Percentiles rank a stretch among this genome's conserved stretches.
Conservation (phyloP, 37 sponge, comb jelly and placozoan species). For the Agelas oroides region DNA sequence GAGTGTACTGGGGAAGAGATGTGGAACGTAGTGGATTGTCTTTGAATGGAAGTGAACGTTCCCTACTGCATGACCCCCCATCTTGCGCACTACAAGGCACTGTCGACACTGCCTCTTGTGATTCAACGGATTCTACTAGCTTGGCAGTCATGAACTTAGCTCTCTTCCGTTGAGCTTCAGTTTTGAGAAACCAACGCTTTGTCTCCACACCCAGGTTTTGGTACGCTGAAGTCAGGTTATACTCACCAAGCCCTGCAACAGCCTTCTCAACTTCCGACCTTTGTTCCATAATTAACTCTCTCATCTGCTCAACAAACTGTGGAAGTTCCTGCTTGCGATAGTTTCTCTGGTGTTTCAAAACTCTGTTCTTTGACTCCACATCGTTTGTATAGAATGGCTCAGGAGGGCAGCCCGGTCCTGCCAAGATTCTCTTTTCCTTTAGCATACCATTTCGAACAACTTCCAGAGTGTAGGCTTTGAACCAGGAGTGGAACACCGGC, state of each 20-base stretch:
- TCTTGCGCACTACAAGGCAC: not conserved
- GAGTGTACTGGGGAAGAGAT: not conserved
- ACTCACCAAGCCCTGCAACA: conserved; percentile 34
- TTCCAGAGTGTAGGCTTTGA: not conserved
- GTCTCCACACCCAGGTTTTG: not conserved
- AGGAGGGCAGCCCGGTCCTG: conserved; percentile 41
- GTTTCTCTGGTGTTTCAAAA: conserved; percentile 24
- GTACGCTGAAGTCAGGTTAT: conserved; percentile 3
- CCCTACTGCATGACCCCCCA: not conserved
- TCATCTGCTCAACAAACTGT: conserved; percentile 44
- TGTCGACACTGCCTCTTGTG: not conserved
- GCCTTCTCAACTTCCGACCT: conserved; percentile 20
- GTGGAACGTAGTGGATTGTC: not conserved
- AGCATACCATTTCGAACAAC: conserved; percentile 6
- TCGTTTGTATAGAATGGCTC: conserved; percentile 47
- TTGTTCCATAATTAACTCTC: conserved; percentile 5
- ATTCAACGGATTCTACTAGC: not conserved
- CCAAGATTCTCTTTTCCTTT: not conserved
- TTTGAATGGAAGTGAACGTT: too few relatives aligned
- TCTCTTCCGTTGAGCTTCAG: not conserved
- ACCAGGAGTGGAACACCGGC: conserved; percentile 42
- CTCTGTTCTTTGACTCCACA: conserved; percentile 41
- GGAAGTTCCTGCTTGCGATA: conserved; percentile 10
- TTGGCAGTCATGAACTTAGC: conserved; percentile 8
- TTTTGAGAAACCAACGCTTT: conserved; percentile 12